Evolutionary conservation across 2,113 vertebrate species (phyloP).

Genomic region (Catharus bicknelli): DNA sequence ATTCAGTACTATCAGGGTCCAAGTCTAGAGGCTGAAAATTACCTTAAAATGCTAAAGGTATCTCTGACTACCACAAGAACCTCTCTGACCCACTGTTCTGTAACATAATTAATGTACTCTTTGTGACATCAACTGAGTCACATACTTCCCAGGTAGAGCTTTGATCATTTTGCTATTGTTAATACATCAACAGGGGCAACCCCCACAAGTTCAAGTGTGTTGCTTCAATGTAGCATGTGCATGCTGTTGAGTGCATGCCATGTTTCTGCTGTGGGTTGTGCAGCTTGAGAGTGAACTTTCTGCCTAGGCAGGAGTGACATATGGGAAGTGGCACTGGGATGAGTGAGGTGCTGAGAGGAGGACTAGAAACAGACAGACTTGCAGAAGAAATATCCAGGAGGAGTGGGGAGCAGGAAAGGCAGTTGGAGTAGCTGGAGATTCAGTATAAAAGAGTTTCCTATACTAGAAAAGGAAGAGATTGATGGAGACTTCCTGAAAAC

Average conservation of each 20-base stretch:
- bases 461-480: not conserved
- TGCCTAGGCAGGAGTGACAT: not conserved
- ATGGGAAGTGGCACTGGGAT: not conserved
- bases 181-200: not conserved
- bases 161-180: not conserved
- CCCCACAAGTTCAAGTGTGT: not conserved
- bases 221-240: not conserved
- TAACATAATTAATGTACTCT: not conserved
- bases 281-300: not conserved
- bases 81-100: not conserved
- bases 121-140: not conserved
- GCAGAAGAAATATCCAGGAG: not conserved
- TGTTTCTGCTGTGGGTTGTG: not conserved
- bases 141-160: not conserved
- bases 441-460: not conserved
- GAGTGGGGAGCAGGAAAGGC: not conserved
- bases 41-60: not conserved
- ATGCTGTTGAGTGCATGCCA: no score
- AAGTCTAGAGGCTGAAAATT: not conserved
- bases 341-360: not conserved
- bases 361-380: not conserved
- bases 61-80: not conserved
- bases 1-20: not conserved
- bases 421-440: not conserved
- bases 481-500: not conserved